Base-by-base conservation (phyloP, 2,113 vertebrate species). In the Dinomys branickii region DNA sequence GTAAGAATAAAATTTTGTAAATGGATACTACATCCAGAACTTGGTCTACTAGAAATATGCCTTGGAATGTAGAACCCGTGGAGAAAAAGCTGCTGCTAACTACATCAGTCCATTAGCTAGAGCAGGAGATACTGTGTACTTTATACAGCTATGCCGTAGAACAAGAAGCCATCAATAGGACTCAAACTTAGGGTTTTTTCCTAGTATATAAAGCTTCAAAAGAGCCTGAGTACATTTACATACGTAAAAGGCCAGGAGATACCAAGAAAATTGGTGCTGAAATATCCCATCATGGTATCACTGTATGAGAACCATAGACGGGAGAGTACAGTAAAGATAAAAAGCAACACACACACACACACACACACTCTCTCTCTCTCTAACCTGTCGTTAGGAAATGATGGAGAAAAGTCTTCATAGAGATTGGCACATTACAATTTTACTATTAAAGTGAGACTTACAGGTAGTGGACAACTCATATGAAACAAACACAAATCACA, bases 191-290 rank as follows among this genome's bases (percentile, higher is more conserved):
- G 58, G 5, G 6, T 8, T 47, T 67, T 73, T 10, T 67, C 73
- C 67, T 5, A 44, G 13, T 86, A 92, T 94, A 67, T 85, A 88
- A 96, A 81, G 94, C 65, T 95, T 97, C 87, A 90, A 90, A 97
- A 69, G 87, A 86, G 22, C 7, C 33, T 28, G 50, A 91, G 47
- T 63, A 44, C 50, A 90, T 97, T 92, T 94, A 73, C 47, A 82
- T 84, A 92, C n/a, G 50, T 94, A 83, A 97, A 98, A 65, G 38
- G 73, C 54, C 86, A 92, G 54, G 19, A 38, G 17, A 11, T 82
- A 90, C n/a, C 17, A 92, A 54, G 75, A 90, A 90, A 86, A 10
- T 52, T 75, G 41, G 12, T 8, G 5, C 4, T 59, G n/a, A 88
- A 93, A 95, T 52, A 88, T 44, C 52, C 33, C 47, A 38, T 82